Conservation (phyloP, 2,797 vertebrate species). For the Enoplosus armatus region DNA sequence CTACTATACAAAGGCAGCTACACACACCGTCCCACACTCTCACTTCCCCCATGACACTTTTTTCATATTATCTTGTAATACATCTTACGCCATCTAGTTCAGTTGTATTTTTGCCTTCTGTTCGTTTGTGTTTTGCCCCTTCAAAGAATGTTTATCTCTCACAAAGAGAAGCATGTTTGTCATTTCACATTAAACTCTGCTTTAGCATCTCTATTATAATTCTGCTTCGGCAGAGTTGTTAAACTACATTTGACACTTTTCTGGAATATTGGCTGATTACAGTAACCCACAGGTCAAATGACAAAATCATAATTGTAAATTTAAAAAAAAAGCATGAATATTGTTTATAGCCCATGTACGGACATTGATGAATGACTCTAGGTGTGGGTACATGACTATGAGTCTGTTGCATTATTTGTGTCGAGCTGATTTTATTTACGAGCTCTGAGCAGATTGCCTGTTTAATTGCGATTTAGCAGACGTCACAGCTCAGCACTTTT, state of each 20-base stretch:
- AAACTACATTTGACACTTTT: slow-evolving; percentile 17
- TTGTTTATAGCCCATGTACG: slow-evolving; percentile 27
- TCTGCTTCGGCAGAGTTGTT: neutral
- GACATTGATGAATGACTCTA: slow-evolving; percentile 59
- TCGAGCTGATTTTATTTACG: slow-evolving; percentile 64
- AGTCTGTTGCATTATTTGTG: slow-evolving; percentile 51
- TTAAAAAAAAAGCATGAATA: slow-evolving; percentile 24
- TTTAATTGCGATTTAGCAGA: slow-evolving; percentile 76
- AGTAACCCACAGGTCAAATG: slow-evolving; percentile 37
- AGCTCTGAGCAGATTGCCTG: slow-evolving; percentile 64
- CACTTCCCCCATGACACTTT: slow-evolving; percentile 18
- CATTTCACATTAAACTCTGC: neutral
- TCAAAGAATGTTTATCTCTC: neutral
- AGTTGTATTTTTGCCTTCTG: neutral
- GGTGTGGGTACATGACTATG: slow-evolving; percentile 14
- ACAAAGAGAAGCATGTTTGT: neutral
- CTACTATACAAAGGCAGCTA: slow-evolving; percentile 11
- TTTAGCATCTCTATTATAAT: neutral
- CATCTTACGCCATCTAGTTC: neutral
- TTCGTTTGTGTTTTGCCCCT: neutral
- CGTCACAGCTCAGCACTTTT: slow-evolving; percentile 70
- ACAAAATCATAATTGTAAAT: slow-evolving; percentile 44
- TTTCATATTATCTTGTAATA: slow-evolving; percentile 5
- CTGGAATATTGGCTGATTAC: slow-evolving; percentile 18
- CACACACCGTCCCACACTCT: slow-evolving; percentile 12